Percentiles rank a stretch among this genome's conserved stretches.
phyloP scores from a whole-genome alignment of 2,113 vertebrate species.

The Xiphophorus couchianus region DNA sequence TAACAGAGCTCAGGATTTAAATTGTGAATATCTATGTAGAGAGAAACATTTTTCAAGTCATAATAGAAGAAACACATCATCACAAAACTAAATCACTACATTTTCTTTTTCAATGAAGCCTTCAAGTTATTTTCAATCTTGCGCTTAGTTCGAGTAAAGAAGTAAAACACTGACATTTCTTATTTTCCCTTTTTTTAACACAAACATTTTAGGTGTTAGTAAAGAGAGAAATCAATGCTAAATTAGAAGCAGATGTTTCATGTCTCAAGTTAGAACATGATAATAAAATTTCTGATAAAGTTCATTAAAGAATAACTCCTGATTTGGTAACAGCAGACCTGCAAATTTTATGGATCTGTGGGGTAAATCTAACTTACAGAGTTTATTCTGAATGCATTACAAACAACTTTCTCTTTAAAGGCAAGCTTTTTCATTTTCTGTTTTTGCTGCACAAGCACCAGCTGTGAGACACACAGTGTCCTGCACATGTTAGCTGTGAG shows the following conservation, averaged over 20 bases:
- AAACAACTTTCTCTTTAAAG: neutral
- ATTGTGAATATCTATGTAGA: no score
- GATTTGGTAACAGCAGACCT: no score
- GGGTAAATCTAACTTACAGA: neutral
- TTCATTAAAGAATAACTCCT: no score
- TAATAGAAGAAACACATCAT: neutral
- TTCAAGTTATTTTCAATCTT: neutral
- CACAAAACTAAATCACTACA: neutral
- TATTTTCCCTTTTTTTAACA: neutral
- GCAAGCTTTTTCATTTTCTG: neutral
- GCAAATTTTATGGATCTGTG: no score
- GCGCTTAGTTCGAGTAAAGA: no score
- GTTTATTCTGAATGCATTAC: neutral
- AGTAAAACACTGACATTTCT: no score
- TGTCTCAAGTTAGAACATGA: slow-evolving; percentile 16
- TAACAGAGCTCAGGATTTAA: no score
- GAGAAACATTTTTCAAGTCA: neutral
- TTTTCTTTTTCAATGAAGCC: neutral
- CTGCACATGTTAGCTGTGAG: neutral
- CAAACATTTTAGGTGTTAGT: slow-evolving; percentile 52
- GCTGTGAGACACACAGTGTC: neutral
- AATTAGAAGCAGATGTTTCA: slow-evolving; percentile 36
- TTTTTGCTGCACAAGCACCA: neutral
- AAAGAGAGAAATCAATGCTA: slow-evolving; percentile 36
- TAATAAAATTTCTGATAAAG: neutral